Base-by-base conservation (phyloP, 2,888 invertebrate species). In the Cheilosia urbana region DNA sequence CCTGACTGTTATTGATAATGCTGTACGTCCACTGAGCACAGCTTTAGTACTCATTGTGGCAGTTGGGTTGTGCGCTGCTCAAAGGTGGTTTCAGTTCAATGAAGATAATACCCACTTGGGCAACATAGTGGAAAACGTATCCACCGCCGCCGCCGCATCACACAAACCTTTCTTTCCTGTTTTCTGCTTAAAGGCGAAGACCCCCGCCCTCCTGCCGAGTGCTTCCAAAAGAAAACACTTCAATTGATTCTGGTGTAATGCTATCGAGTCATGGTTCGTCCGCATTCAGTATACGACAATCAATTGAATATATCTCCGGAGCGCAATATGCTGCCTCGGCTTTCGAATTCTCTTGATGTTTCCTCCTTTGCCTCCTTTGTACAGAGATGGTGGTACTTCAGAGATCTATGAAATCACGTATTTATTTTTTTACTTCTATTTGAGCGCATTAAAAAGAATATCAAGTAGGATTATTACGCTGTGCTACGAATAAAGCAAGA, bases 381-480 rank as follows among this genome's bases (percentile, higher is more conserved):
- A 17, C 24, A 21, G 47, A 30, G 30, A 68, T 55, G 57, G 49
- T 47, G 30, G 72, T 63, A 57, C 83, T 72, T 63, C 37, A 66
- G 45, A 79, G 60, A 71, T 85, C 80, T 71, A 58, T 62, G 30
- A 71, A 85, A 85, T 80, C 84, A 76, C 71, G 80, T 76, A 21
- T 19, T 69, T 51, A 13, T 66, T 45, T 58, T 53, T 57, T 63
- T 45, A 21, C 53, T 55, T 66, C 47, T 17, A 19, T 58, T 71
- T 55, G 24, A 34, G 21, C 27, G 58, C 47, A 75, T 79, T 66
- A 80, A 71, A 72, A 80, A 60, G 58, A 76, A 80, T 71, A 80
- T 79, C 76, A 45, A 71, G 65, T 51, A 47, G 80, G 80, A 80
- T 79, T 84, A 84, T 75, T 79, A 69, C 66, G 71, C 51, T 30